Conservation (phyloP, 2,888 invertebrate genomes). For the Mimachlamys varia region DNA sequence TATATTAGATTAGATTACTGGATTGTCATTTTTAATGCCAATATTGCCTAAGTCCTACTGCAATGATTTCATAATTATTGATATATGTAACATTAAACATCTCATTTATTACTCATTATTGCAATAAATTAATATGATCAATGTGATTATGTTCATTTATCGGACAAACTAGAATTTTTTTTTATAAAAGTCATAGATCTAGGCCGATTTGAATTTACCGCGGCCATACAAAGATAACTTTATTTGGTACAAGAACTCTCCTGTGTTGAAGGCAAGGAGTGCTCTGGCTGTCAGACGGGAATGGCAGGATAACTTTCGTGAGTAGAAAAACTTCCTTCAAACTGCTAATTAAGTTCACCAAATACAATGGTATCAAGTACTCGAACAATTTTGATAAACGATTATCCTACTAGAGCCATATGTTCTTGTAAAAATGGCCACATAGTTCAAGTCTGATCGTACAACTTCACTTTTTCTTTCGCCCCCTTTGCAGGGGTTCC, state of each 20-base stretch:
- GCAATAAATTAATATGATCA: no score
- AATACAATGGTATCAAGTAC: not conserved
- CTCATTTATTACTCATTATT: no score
- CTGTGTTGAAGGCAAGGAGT: constrained; percentile 48
- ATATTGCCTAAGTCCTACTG: no score
- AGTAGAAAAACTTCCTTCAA: constrained; percentile 48
- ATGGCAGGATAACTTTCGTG: constrained; percentile 68
- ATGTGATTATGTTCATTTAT: no score
- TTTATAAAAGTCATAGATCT: no score
- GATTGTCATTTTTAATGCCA: no score
- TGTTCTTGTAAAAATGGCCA: not conserved
- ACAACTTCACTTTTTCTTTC: constrained; percentile 10
- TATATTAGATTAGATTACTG: no score
- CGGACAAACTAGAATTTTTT: no score
- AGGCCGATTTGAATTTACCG: not conserved
- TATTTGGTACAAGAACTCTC: constrained; percentile 48
- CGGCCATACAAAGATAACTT: constrained; percentile 6
- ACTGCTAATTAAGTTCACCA: not conserved
- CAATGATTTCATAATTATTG: no score
- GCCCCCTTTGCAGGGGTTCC: constrained; percentile 27
- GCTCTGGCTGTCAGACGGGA: constrained; percentile 62
- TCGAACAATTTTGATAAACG: not conserved
- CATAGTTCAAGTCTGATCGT: not conserved
- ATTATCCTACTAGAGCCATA: not conserved
- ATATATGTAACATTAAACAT: no score